Evolutionary conservation across 2,888 invertebrate genomes (phyloP), one percentile per base, ranked within the genome.

Genomic region (Pocota personata): DNA sequence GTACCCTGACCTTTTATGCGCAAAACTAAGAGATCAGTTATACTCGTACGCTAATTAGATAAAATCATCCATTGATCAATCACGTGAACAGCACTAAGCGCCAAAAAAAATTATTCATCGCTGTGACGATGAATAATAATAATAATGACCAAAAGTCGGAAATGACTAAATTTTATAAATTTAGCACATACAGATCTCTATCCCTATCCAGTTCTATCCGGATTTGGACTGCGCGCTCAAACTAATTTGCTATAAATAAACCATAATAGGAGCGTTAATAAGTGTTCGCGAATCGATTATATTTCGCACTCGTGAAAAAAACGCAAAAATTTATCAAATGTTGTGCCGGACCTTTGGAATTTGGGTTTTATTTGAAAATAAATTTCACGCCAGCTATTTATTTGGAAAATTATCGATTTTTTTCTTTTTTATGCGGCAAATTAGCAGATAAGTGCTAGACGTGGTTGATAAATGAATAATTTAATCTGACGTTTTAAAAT

Each of bases 361-460:
- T 64, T 55, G 43, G 3, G 12, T 30, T 55, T 52, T 55, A 12
- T 55, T 27, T 27, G 19, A 52, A 2, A 52, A 52, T 24, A 52
- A 21, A 32, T 10, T 32, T n/a, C 48, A 24, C 48, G 35, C 6
- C 2, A 21, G 3, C 27, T 27, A 30, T 55, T 27, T 55, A 57
- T 57, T 30, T 46, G 3, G 16, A 66, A 30, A 76, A 19, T 76
- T 37, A 64, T 75, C 62, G 62, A 27, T 55, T 21, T n/a, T 35
- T 10, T 48, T 14, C n/a, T n/a, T n/a, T 62, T 37, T 19, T 37
- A 32, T 48, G 32, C 24, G 66, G 14, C 66, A 52, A 66, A 35
- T 66, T 66, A 40, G 16, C 60, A 40, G 60, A 52, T 73, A 62
- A 73, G 62, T 52, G 73, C 73, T 62, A 73, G 73, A 73, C 73